These are phyloP conservation scores for Sardinella longiceps DNA, from an alignment of 2,797 vertebrate species.

Conservation along the genomic window DNA sequence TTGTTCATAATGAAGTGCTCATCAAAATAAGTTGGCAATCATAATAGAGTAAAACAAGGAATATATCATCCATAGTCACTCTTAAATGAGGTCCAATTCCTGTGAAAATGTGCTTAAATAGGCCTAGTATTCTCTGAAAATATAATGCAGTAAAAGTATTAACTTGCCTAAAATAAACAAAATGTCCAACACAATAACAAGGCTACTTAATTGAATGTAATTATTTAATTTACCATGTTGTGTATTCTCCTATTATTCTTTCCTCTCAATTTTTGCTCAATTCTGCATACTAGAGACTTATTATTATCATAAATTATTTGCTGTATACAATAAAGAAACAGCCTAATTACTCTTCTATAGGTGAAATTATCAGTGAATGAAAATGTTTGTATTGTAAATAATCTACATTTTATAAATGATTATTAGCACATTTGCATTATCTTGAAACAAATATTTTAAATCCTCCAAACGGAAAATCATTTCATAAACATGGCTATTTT, in stretches of 20 bases:
- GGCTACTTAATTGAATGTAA: neutral
- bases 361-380: neutral
- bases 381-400: neutral
- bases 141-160: no score
- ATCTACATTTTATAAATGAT: neutral
- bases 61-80: neutral
- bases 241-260: neutral
- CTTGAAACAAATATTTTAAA: neutral
- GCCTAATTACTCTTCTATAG: neutral
- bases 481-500: neutral
- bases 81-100: neutral
- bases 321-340: neutral
- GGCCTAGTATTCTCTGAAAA: no score
- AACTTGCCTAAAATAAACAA: no score
- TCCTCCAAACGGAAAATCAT: neutral
- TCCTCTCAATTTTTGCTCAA: neutral
- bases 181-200: no score
- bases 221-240: neutral
- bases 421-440: neutral
- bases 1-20: no score
- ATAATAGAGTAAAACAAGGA: neutral
- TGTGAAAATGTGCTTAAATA: neutral
- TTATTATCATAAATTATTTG: no score
- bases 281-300: no score
- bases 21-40: neutral